A percentile compares a stretch with the other conserved stretches of the same genome.
Conservation (phyloP, 2,113 vertebrate genomes). For the Melanerpes aurifrons region DNA sequence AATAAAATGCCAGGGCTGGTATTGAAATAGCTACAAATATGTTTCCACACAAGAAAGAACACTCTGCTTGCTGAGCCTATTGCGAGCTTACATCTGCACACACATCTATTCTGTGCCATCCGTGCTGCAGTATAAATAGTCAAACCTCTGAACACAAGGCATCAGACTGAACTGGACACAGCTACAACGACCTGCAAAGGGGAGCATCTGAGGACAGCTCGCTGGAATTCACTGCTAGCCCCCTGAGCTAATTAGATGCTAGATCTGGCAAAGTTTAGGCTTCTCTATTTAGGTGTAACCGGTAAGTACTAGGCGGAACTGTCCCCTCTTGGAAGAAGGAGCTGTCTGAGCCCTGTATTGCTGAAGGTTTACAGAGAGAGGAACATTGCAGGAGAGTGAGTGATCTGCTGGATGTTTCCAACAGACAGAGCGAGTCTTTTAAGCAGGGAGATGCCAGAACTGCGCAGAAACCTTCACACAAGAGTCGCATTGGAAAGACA, state of each 20-base stretch:
- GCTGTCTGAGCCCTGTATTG: background rate
- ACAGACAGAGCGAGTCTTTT: background rate
- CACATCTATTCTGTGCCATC: background rate
- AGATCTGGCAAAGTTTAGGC: background rate
- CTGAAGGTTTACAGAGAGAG: background rate
- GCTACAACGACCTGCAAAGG: background rate
- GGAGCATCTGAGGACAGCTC: background rate
- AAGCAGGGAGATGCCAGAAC: background rate
- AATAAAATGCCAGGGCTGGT: background rate
- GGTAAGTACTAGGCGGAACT: background rate
- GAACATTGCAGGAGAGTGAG: background rate
- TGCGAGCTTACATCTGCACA: background rate
- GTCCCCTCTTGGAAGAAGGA: background rate
- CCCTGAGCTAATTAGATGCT: background rate
- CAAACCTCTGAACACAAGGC: background rate
- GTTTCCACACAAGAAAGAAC: background rate
- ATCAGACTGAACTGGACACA: conserved; percentile 11
- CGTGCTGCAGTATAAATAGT: conserved; percentile 20
- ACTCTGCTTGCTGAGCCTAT: conserved; percentile 2
- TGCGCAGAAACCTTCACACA: background rate
- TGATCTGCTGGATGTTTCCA: background rate
- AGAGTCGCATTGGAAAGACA: background rate
- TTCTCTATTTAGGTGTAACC: background rate
- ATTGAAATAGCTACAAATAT: conserved; percentile 23
- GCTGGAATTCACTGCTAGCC: background rate